A percentile compares a stretch with the other conserved stretches of the same genome.
These are phyloP conservation scores for Thereva unica DNA, from an alignment of 2,888 invertebrate genomes.

Conservation along the genomic window DNA sequence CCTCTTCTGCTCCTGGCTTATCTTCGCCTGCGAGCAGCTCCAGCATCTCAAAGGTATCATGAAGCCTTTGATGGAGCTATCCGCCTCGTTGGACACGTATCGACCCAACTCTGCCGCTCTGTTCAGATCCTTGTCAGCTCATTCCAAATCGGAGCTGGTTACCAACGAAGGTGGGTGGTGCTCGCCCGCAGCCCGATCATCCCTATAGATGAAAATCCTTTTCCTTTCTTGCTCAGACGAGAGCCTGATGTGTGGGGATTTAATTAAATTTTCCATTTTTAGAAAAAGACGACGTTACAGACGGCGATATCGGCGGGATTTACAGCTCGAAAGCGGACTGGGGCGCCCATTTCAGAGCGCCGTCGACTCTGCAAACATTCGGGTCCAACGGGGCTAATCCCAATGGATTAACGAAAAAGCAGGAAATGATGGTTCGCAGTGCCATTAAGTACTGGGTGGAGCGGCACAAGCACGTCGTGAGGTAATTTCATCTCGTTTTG, in stretches of 20 bases:
- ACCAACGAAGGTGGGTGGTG: slow-evolving; percentile 53
- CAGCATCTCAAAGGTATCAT: slow-evolving; percentile 84
- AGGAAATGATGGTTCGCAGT: slow-evolving; percentile 81
- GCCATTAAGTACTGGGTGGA: slow-evolving; percentile 92
- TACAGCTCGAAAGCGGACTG: slow-evolving; percentile 80
- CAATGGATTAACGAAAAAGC: slow-evolving; percentile 79
- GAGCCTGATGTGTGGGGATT: neutral
- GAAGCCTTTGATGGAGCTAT: slow-evolving; percentile 85
- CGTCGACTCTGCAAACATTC: slow-evolving; percentile 69
- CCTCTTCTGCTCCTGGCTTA: slow-evolving; percentile 82
- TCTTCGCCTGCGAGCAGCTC: slow-evolving; percentile 84
- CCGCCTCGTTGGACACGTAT: slow-evolving; percentile 79
- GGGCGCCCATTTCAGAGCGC: slow-evolving; percentile 72
- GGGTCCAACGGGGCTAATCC: slow-evolving; percentile 66
- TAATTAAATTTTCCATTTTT: slow-evolving; percentile 21
- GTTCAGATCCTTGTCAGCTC: slow-evolving; percentile 64
- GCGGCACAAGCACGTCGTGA: slow-evolving; percentile 84
- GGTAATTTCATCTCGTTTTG: slow-evolving; percentile 60
- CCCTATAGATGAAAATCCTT: neutral
- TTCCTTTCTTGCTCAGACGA: too few relatives aligned
- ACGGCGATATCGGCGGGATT: slow-evolving; percentile 72
- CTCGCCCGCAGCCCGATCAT: neutral
- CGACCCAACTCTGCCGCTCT: slow-evolving; percentile 72
- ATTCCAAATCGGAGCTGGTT: slow-evolving; percentile 57
- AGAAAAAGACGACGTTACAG: slow-evolving; percentile 61